Base-by-base conservation (phyloP, 2,888 invertebrate species). In the Trypoxylon attenuatum region DNA sequence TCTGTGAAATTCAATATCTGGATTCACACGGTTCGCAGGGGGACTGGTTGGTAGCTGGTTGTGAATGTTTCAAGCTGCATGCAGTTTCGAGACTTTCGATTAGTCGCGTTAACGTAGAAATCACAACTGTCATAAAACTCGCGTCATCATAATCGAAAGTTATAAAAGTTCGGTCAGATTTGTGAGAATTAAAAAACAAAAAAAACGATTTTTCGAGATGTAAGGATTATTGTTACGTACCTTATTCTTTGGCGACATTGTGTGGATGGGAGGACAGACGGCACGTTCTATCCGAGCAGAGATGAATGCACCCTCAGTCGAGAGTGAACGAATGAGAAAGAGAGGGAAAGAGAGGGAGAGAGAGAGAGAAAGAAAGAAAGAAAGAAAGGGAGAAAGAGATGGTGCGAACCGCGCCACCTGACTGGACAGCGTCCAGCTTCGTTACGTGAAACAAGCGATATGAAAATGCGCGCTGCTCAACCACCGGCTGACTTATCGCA, bases 211-310 rank as follows among this genome's bases (percentile, higher is more conserved):
- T n/a, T n/a, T n/a, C n/a, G n/a, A n/a, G n/a, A n/a, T n/a, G 19
- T 21, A 19, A 22, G 45, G n/a, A n/a, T 47, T 15, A 15, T 21
- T 49, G n/a, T 41, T 45, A 72, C 80, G 55, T 81, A 82, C 82
- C 82, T 82, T 82, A 52, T 73, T 79, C 51, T 81, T 82, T 5
- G 80, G 81, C 66, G 81, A 73, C 82, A 82, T 82, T 22, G 60
- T 54, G 49, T 38, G 47, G 18, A 18, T 15, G 46, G 38, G 46
- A 49, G 13, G 50, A 19, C 15, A 42, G 15, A 5, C 22, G 47
- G 56, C 42, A 41, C 45, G 45, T 52, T 29, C 43, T 52, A 51
- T 45, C 42, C 18, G 49, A 58, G 25, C 21, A 58, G 53, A 53
- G 74, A 68, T 61, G 57, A 56, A 52, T 51, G 54, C 69, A 67